Conservation (phyloP, 2,797 vertebrate genomes). For the Vireo griseus region DNA sequence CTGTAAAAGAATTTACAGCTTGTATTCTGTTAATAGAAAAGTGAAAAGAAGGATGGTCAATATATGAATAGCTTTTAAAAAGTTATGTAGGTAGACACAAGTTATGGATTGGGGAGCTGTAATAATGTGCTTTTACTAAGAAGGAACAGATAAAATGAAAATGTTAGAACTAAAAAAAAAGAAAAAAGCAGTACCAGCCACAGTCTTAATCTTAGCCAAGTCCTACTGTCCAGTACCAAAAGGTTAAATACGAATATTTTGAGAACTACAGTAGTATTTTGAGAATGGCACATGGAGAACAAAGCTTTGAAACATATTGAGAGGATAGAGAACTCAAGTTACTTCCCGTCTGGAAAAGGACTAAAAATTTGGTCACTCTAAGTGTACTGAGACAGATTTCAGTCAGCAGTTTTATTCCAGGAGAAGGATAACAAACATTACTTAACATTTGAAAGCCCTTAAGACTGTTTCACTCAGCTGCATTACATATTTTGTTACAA, state of each 20-base stretch:
- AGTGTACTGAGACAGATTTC: not conserved
- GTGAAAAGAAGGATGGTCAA: not conserved
- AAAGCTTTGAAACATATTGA: not conserved
- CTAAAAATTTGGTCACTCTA: not conserved
- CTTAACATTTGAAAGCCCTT: not conserved
- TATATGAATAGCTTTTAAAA: not conserved
- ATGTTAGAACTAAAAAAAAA: not conserved
- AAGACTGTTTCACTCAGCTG: not conserved
- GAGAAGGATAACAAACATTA: not conserved
- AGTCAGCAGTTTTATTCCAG: not conserved
- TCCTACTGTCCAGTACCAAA: not conserved
- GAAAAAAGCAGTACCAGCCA: not conserved
- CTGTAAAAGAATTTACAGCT: not conserved
- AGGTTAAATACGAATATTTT: not conserved
- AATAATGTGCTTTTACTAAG: not conserved
- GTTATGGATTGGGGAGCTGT: not conserved
- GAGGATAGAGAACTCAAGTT: not conserved
- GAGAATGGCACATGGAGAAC: not conserved
- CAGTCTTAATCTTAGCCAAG: not conserved
- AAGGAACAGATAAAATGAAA: not conserved
- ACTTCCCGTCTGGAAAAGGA: not conserved
- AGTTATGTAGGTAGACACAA: not conserved
- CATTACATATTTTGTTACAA: not conserved
- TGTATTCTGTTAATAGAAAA: not conserved
- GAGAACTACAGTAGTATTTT: not conserved